These are phyloP conservation scores for Brassicogethes aeneus DNA, from an alignment of 2,888 invertebrate species.

Conservation along the genomic window DNA sequence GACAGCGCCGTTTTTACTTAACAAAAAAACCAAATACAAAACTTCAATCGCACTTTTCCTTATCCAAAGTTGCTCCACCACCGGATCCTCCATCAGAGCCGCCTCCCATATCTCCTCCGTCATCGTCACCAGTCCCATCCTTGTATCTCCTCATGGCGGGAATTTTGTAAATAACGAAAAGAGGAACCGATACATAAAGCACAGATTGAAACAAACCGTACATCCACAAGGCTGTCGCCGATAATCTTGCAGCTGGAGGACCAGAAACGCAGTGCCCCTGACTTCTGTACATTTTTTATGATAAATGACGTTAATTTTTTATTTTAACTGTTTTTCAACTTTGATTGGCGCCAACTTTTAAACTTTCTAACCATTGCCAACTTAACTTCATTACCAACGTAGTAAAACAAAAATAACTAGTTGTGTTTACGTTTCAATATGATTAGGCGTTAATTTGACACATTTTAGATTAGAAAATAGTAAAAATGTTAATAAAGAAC, in stretches of 20 bases:
- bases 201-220: constrained; percentile 11
- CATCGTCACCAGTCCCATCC: too few species aligned
- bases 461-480: too few species aligned
- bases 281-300: constrained; percentile 12
- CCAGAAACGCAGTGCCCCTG: constrained; percentile 12
- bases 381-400: neutral
- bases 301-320: neutral
- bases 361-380: too few species aligned
- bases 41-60: too few species aligned
- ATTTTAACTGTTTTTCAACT: neutral
- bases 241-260: constrained; percentile 11
- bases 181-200: constrained; percentile 11
- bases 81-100: too few species aligned
- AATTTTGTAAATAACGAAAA: constrained; percentile 9
- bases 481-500: constrained; percentile 14
- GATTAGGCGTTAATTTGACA: too few species aligned
- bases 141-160: constrained; percentile 11
- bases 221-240: constrained; percentile 3
- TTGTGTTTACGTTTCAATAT: too few species aligned
- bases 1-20: too few species aligned
- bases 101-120: too few species aligned
- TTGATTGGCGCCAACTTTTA: neutral
- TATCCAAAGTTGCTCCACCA: too few species aligned
- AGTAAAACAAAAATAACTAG: too few species aligned
- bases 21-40: too few species aligned